phyloP scores from a whole-genome alignment of 2,113 vertebrate genomes.

The Anolis carolinensis region DNA sequence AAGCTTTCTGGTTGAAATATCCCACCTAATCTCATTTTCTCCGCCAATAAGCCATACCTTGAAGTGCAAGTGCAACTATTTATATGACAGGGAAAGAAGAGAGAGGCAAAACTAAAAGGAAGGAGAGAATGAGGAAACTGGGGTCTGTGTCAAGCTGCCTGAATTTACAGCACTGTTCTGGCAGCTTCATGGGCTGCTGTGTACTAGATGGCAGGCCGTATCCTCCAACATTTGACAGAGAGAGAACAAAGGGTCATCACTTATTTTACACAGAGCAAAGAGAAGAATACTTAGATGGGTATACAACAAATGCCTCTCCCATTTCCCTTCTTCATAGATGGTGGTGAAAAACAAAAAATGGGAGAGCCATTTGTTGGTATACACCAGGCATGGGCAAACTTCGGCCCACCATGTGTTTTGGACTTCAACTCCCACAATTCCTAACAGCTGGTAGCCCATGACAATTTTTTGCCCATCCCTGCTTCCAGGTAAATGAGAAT shows the following conservation, averaged over 20 bases:
- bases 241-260: not conserved
- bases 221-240: not conserved
- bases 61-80: conserved; percentile 4
- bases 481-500: not conserved
- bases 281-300: too few species aligned
- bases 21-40: conserved; percentile 9
- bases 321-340: not conserved
- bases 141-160: not conserved
- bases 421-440: too few species aligned
- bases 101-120: conserved; percentile 15
- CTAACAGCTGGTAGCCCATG: too few species aligned
- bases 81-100: conserved; percentile 18
- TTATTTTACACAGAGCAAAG: not conserved
- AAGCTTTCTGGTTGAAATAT: conserved; percentile 17
- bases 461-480: too few species aligned
- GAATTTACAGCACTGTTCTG: not conserved
- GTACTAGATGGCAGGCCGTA: not conserved
- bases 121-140: not conserved
- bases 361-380: not conserved
- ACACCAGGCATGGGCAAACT: too few species aligned
- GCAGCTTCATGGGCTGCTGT: not conserved
- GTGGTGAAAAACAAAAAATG: not conserved
- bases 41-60: not conserved
- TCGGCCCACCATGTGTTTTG: too few species aligned
- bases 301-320: too few species aligned